These are phyloP conservation scores for Proisotoma minuta DNA, from an alignment of 2,888 invertebrate genomes.

Conservation along the genomic window DNA sequence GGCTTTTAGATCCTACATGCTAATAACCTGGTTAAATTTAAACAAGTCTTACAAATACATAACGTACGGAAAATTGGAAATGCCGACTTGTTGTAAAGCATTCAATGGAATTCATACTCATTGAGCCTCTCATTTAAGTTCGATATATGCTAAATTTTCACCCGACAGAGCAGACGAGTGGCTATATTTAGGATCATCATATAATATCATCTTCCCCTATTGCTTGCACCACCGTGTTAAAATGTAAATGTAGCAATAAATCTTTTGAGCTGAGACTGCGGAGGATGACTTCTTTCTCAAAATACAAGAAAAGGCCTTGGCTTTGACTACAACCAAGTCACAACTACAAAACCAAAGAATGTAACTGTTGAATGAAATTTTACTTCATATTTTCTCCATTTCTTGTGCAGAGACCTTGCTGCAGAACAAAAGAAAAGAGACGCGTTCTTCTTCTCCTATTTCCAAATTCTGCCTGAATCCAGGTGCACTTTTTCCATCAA, in stretches of 20 bases:
- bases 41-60: not conserved
- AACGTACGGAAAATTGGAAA: not conserved
- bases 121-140: not conserved
- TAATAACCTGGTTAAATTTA: slow-evolving; percentile 5
- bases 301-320: not conserved
- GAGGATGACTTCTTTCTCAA: not conserved
- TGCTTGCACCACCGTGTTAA: not conserved
- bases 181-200: not conserved
- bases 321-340: not conserved
- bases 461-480: not conserved
- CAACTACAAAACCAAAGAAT: not conserved
- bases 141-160: not conserved
- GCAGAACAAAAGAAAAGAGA: not conserved
- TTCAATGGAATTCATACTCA: not conserved
- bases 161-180: not conserved
- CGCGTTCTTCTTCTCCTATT: not conserved
- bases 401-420: not conserved
- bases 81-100: not conserved
- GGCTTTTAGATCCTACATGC: slow-evolving; percentile 5
- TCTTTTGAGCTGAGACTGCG: not conserved
- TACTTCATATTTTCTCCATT: not conserved
- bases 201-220: not conserved
- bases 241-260: slow-evolving; percentile 5
- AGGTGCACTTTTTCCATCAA: slow-evolving; percentile 1
- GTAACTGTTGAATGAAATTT: not conserved